Conservation (phyloP, 2,113 vertebrate species). For the Catagonus wagneri region DNA sequence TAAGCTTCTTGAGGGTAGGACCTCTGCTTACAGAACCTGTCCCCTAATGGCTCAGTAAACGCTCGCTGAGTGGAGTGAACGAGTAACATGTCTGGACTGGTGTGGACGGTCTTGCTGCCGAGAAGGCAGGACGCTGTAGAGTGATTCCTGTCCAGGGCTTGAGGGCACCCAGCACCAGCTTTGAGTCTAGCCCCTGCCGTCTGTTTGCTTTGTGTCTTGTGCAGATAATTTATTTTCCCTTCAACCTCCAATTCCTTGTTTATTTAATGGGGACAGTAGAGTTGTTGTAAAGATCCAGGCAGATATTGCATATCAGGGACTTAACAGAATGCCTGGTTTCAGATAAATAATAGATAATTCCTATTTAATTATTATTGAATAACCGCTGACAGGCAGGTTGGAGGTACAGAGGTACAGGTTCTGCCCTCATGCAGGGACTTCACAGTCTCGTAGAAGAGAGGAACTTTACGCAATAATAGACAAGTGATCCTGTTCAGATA, state of each 20-base stretch:
- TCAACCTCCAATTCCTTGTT: background rate
- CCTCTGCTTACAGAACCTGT: background rate
- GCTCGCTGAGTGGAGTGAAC: background rate
- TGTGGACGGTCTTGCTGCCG: background rate
- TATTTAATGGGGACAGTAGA: background rate
- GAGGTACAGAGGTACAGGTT: background rate
- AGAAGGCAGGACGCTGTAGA: background rate
- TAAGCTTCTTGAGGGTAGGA: background rate
- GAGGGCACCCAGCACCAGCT: background rate
- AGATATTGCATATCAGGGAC: background rate
- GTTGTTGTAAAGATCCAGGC: background rate
- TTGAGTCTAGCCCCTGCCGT: background rate
- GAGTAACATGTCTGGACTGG: background rate
- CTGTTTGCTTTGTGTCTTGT: background rate
- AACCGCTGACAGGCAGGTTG: background rate
- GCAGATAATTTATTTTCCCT: background rate
- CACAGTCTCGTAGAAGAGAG: background rate
- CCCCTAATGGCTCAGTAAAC: background rate
- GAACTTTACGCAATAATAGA: background rate
- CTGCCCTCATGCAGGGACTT: background rate
- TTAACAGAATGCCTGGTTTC: constrained; percentile 14
- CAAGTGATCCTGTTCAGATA: background rate
- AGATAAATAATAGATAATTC: background rate
- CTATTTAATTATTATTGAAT: background rate
- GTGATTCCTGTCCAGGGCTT: background rate